Evolutionary conservation across 2,797 vertebrate genomes (phyloP).

Genomic region (Setipinna tenuifilis): DNA sequence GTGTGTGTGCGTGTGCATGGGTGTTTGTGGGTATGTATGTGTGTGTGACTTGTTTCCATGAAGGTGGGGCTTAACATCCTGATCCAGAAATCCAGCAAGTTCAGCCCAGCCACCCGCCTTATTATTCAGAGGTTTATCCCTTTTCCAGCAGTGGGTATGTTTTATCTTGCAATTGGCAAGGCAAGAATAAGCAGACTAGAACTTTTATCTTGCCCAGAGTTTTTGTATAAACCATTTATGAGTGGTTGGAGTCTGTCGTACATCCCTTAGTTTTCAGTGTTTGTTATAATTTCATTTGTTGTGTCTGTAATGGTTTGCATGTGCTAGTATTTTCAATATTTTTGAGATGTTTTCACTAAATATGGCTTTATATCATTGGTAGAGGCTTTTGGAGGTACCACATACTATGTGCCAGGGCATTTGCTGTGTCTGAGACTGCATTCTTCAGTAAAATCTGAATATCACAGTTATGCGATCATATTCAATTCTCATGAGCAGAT

Average conservation of each 20-base stretch:
- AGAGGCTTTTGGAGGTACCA: not conserved
- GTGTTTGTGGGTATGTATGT: not conserved
- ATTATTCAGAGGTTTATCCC: constrained; percentile 95
- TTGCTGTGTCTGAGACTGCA: not conserved
- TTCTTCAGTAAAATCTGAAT: not conserved
- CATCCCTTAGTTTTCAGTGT: no score
- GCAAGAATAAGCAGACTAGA: not conserved
- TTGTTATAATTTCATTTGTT: not conserved
- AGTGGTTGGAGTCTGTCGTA: not conserved
- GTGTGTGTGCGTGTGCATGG: constrained; percentile 3
- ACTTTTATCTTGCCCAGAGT: not conserved
- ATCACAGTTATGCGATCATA: not conserved
- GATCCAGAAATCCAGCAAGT: constrained; percentile 90
- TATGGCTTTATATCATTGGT: not conserved
- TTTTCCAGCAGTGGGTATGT: constrained; percentile 94
- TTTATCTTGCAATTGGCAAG: not conserved
- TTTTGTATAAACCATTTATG: not conserved
- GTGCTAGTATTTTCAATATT: not conserved
- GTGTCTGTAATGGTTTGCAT: not conserved
- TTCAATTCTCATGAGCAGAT: not conserved
- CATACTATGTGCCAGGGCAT: not conserved
- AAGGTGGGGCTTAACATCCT: constrained; percentile 95
- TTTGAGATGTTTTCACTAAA: not conserved
- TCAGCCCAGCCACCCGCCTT: constrained; percentile 89
- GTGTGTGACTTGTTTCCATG: constrained; percentile 35